Conservation (phyloP, 2,888 invertebrate genomes). For the Lasioglossum zephyrum region DNA sequence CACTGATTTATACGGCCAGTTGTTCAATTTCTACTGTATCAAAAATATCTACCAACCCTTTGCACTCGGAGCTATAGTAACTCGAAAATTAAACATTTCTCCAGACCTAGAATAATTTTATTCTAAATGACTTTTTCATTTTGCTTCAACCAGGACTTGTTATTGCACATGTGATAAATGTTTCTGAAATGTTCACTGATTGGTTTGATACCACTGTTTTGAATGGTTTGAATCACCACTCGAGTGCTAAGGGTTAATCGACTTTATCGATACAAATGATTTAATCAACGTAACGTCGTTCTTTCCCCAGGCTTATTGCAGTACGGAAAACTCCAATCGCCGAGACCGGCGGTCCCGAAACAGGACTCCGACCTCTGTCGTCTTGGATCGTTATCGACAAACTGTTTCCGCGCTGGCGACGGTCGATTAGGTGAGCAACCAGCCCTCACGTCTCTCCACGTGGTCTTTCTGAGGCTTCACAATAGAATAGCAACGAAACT, state of each 20-base stretch:
- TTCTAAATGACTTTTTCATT: too few species aligned
- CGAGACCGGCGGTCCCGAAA: slow-evolving; percentile 86
- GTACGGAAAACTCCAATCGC: slow-evolving; percentile 88
- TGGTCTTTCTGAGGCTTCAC: slow-evolving; percentile 91
- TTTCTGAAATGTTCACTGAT: too few species aligned
- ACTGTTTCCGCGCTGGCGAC: slow-evolving; percentile 93
- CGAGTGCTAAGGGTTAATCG: neutral
- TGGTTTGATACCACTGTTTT: too few species aligned
- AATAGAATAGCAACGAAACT: slow-evolving; percentile 91
- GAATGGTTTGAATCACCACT: too few species aligned
- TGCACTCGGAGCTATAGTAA: too few species aligned
- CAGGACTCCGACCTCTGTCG: slow-evolving; percentile 89
- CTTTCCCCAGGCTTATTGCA: slow-evolving; percentile 79
- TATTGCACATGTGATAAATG: too few species aligned
- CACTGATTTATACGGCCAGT: neutral
- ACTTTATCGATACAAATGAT: neutral
- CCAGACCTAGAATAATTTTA: too few species aligned
- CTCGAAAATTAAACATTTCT: too few species aligned
- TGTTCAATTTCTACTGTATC: neutral
- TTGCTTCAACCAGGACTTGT: too few species aligned
- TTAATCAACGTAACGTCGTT: neutral
- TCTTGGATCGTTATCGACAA: slow-evolving; percentile 89
- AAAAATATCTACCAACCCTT: neutral
- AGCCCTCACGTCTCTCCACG: slow-evolving; percentile 90
- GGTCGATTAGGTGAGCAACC: slow-evolving; percentile 92